These are phyloP conservation scores for Sclerodermus sp. DNA, from an alignment of 2,888 invertebrate genomes.

Conservation along the genomic window DNA sequence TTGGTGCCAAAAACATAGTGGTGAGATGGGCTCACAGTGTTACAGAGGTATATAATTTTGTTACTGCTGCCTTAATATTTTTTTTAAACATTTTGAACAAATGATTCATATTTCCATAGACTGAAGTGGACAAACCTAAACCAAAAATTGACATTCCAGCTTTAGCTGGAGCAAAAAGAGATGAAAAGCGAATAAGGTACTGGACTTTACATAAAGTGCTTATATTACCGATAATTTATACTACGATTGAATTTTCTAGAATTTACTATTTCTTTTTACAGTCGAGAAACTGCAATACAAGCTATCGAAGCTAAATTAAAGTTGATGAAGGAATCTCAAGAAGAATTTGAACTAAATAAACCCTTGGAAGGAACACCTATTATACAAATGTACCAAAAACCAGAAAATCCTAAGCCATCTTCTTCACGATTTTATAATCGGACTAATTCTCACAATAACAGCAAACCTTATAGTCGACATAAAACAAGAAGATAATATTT, in stretches of 20 bases:
- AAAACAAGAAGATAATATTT: slow-evolving; percentile 52
- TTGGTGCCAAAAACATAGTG: slow-evolving; percentile 75
- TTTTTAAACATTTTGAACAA: background rate
- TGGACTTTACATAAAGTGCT: background rate
- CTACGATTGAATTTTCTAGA: too few species aligned
- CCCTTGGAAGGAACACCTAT: slow-evolving; percentile 69
- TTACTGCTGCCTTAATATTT: background rate
- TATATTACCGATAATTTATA: too few species aligned
- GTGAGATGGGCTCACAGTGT: slow-evolving; percentile 82
- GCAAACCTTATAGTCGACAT: slow-evolving; percentile 50
- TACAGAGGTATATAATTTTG: slow-evolving; percentile 61
- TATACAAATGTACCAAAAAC: slow-evolving; percentile 69
- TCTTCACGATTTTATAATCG: slow-evolving; percentile 44
- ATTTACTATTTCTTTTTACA: slow-evolving; percentile 42
- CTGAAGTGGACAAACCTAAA: slow-evolving; percentile 75
- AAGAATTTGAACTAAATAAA: slow-evolving; percentile 76
- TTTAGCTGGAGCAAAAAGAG: slow-evolving; percentile 66
- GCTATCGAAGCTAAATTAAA: slow-evolving; percentile 87
- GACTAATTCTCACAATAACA: slow-evolving; percentile 42
- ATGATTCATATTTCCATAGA: slow-evolving; percentile 59
- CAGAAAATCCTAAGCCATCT: slow-evolving; percentile 44
- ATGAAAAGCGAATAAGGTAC: slow-evolving; percentile 61
- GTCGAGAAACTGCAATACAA: slow-evolving; percentile 79
- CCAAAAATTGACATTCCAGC: slow-evolving; percentile 78
- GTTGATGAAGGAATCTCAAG: slow-evolving; percentile 70